phyloP scores from a whole-genome alignment of 2,888 invertebrate genomes.

The Pyrocoelia pectoralis region DNA sequence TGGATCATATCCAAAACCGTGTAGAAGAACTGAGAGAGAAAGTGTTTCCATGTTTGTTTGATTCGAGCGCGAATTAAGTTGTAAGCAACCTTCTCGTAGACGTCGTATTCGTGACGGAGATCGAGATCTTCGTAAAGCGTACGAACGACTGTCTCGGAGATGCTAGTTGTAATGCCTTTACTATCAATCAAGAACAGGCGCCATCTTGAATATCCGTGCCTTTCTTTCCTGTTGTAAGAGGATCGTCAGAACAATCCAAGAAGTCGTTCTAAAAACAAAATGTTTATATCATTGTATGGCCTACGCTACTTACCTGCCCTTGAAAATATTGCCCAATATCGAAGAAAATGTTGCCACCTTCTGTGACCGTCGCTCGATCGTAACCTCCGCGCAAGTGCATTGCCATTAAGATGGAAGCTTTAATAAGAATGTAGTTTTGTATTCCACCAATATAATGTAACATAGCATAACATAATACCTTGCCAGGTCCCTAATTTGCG shows the following conservation, averaged over 20 bases:
- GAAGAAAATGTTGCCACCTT: slow-evolving; percentile 57
- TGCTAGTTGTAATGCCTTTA: slow-evolving; percentile 85
- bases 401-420: neutral
- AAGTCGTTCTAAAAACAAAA: slow-evolving; percentile 72
- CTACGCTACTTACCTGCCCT: slow-evolving; percentile 58
- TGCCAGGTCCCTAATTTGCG: too few relatives aligned
- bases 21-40: too few relatives aligned
- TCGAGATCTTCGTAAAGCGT: too few relatives aligned
- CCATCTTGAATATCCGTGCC: slow-evolving; percentile 94
- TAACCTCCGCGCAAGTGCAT: neutral
- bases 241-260: slow-evolving; percentile 90
- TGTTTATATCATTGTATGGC: too few relatives aligned
- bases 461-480: neutral
- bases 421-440: neutral
- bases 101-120: too few relatives aligned
- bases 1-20: too few relatives aligned
- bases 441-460: neutral
- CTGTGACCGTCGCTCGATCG: neutral
- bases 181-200: slow-evolving; percentile 95
- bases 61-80: too few relatives aligned
- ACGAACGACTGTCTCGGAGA: slow-evolving; percentile 57
- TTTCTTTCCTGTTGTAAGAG: slow-evolving; percentile 84
- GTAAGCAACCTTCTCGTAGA: too few relatives aligned
- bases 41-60: too few relatives aligned
- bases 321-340: slow-evolving; percentile 86